These are phyloP conservation scores for Phenganax marumi DNA, from an alignment of 92 coral and sea anemone species.

Conservation along the genomic window DNA sequence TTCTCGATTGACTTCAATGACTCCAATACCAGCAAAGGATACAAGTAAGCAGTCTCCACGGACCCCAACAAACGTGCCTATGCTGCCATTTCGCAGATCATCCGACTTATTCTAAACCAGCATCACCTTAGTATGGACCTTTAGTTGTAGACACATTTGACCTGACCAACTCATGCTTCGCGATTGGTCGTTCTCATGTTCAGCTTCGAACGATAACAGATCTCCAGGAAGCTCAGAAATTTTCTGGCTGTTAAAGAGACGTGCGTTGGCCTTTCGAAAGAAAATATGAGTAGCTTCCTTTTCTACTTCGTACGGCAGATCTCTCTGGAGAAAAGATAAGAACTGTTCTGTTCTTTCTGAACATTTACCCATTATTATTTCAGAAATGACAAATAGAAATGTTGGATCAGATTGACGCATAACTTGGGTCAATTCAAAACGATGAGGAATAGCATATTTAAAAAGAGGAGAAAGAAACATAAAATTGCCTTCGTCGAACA, in stretches of 20 bases:
- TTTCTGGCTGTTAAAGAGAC: background rate
- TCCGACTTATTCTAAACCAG: conserved; percentile 37
- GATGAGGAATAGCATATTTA: background rate
- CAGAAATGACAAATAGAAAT: background rate
- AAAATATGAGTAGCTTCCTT: too few relatives aligned
- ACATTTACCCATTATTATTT: background rate
- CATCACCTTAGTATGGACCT: conserved; percentile 32
- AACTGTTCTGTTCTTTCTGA: background rate
- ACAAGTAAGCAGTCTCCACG: too few relatives aligned
- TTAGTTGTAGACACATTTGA: conserved; percentile 5
- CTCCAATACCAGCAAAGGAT: conserved; percentile 25
- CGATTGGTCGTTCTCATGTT: conserved; percentile 8
- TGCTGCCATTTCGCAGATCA: conserved; percentile 31
- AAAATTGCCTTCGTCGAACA: conserved; percentile 21
- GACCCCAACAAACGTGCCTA: conserved; percentile 11
- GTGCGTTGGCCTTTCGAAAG: too few relatives aligned
- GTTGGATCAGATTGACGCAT: conserved; percentile 9
- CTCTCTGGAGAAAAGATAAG: too few relatives aligned
- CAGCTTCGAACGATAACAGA: background rate
- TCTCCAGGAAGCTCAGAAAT: conserved; percentile 12
- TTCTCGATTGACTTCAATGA: conserved; percentile 12
- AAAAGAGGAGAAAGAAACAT: conserved; percentile 28
- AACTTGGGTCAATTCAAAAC: conserved; percentile 7
- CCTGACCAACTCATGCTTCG: conserved; percentile 33
- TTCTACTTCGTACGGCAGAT: too few relatives aligned